phyloP scores from a whole-genome alignment of 2,888 invertebrate species.

The Bellardia bayeri region DNA sequence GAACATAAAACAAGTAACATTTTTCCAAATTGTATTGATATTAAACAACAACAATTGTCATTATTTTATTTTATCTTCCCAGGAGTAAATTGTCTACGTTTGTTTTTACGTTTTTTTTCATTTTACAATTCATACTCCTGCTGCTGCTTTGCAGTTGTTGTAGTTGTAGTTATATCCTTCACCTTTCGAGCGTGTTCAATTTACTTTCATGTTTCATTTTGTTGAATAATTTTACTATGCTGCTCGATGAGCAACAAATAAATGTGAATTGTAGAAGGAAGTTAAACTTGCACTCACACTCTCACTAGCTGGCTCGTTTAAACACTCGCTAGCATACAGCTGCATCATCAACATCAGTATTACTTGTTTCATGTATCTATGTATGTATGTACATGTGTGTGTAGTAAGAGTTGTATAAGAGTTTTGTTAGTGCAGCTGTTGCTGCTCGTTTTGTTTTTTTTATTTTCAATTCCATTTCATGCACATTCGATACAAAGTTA shows the following conservation, averaged over 20 bases:
- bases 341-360: too few species aligned
- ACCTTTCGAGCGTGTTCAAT: constrained; percentile 72
- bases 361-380: too few species aligned
- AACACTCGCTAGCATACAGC: neutral
- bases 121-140: constrained; percentile 38
- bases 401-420: neutral
- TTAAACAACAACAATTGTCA: constrained; percentile 61
- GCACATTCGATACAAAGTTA: constrained; percentile 68
- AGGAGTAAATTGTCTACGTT: constrained; percentile 54
- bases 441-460: constrained; percentile 32
- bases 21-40: constrained; percentile 41
- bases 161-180: constrained; percentile 58
- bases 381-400: neutral
- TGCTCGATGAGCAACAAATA: constrained; percentile 44
- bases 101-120: constrained; percentile 12
- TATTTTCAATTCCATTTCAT: constrained; percentile 42
- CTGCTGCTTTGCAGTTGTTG: constrained; percentile 27
- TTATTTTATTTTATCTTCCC: constrained; percentile 57
- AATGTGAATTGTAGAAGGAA: constrained; percentile 45
- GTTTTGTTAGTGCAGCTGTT: constrained; percentile 62
- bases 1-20: neutral
- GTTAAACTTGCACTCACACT: constrained; percentile 17
- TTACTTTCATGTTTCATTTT: constrained; percentile 71
- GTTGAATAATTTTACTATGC: constrained; percentile 68
- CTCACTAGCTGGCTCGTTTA: neutral